Conservation (phyloP, 2,888 invertebrate genomes). For the Drosophila longiperda region DNA sequence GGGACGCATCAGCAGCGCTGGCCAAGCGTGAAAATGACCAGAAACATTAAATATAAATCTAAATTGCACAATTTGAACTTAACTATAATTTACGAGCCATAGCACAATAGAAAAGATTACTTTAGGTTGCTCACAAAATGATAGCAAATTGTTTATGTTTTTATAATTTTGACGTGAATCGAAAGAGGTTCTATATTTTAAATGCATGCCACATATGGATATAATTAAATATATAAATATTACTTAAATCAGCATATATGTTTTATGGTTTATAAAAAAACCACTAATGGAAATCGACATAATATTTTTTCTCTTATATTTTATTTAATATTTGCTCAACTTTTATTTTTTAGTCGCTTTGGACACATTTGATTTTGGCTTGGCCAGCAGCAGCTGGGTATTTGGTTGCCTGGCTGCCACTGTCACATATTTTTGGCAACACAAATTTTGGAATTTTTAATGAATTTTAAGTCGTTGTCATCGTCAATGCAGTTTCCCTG, state of each 20-base stretch:
- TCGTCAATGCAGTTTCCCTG: slow-evolving; percentile 52
- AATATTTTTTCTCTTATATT: not conserved
- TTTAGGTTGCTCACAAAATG: slow-evolving; percentile 46
- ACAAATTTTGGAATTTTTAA: slow-evolving; percentile 71
- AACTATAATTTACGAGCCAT: slow-evolving; percentile 44
- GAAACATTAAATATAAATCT: slow-evolving; percentile 73
- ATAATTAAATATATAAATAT: not conserved
- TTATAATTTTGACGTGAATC: not conserved
- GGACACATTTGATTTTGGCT: slow-evolving; percentile 40
- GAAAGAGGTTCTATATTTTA: not conserved
- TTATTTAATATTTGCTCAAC: not conserved
- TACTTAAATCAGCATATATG: not conserved
- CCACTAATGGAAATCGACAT: not conserved
- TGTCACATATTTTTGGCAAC: slow-evolving; percentile 58
- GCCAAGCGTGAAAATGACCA: slow-evolving; percentile 70
- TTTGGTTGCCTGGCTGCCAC: slow-evolving; percentile 1
- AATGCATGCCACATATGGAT: not conserved
- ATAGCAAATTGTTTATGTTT: slow-evolving; percentile 19
- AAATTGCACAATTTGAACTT: slow-evolving; percentile 64
- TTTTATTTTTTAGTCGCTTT: slow-evolving; percentile 12
- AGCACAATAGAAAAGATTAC: slow-evolving; percentile 60
- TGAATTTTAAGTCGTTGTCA: slow-evolving; percentile 69
- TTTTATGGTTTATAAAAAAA: too few species aligned
- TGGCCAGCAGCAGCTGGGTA: not conserved
- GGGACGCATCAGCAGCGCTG: slow-evolving; percentile 45